Base-by-base conservation (phyloP, 2,113 vertebrate genomes). In the Pelobates fuscus region DNA sequence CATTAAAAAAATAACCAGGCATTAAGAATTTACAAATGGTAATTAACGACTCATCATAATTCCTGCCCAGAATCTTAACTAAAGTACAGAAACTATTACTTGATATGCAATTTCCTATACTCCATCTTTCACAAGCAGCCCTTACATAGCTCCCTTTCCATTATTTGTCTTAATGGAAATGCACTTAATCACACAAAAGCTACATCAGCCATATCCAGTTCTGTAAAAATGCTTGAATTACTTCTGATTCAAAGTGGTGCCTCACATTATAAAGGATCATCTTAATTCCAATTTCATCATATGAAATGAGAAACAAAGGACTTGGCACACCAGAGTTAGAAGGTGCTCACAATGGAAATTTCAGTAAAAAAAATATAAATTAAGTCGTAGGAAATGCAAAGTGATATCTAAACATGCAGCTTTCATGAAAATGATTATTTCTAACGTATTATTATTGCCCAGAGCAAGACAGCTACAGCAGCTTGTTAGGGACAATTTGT, bases 191-290 rank as follows among this genome's bases (percentile, higher is more conserved):
- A 58, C 23, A 58, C 14, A 21, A 24, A 58, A 58, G 21, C 24
- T 37, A 66, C 43, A 67, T 46, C 43, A 26, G 41, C 24, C 7
- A 27, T 18, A 15, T 23, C 23, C 64, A 26, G 11, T 46, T 49
- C 24, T 25, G 41, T 46, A 46, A 46, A 67, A 67, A 3, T 26
- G 18, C 26, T 49, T 14, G 25, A 66, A 66, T 63, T 5, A 41
- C 18, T 64, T 64, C n/a, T 32, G 30, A 49, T 25, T 67, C 24
- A 46, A 26, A 67, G 64, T 23, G 0, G 8, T 67, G 21, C 12
- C 21, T 49, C 32, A 65, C 20, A 43, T 65, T 65, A 30, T 44
- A 20, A 7, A 65, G 61, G 62, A 65, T 65, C 62, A 65, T 14
- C 62, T 44, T 65, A 12, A 65, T 65, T 65, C 25, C 1, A 63